These are phyloP conservation scores for Synanceia verrucosa DNA, from an alignment of 2,797 vertebrate species.

Conservation along the genomic window DNA sequence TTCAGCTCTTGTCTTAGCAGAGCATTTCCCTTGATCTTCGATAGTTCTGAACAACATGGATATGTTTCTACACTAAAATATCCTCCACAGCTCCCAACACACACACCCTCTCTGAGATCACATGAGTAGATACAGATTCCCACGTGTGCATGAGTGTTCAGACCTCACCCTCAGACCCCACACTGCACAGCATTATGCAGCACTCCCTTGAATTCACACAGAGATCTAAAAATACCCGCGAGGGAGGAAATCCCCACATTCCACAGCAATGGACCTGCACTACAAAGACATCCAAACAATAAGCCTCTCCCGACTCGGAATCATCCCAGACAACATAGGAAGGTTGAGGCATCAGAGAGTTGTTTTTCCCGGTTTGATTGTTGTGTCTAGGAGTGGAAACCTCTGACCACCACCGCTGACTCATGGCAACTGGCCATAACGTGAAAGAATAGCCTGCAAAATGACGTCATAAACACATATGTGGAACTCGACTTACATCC, in stretches of 20 bases:
- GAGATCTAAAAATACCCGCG: slow-evolving; percentile 80
- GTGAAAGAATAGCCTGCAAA: slow-evolving; percentile 69
- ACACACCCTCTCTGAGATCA: slow-evolving; percentile 37
- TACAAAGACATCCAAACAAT: slow-evolving; percentile 85
- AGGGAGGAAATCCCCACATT: slow-evolving; percentile 81
- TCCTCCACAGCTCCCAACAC: neutral
- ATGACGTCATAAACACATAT: slow-evolving; percentile 70
- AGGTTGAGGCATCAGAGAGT: slow-evolving; percentile 77
- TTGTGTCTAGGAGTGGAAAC: slow-evolving; percentile 85
- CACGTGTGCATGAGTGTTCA: slow-evolving; percentile 58
- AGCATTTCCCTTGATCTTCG: slow-evolving; percentile 1
- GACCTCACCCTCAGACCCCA: slow-evolving; percentile 68
- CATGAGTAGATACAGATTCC: slow-evolving; percentile 57
- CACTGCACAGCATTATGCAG: slow-evolving; percentile 63
- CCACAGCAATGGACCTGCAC: slow-evolving; percentile 72
- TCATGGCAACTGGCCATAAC: slow-evolving; percentile 77
- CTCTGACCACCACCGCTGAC: slow-evolving; percentile 72
- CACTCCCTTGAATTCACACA: slow-evolving; percentile 75
- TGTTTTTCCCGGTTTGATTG: slow-evolving; percentile 79
- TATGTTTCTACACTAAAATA: slow-evolving; percentile 8
- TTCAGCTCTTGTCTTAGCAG: neutral
- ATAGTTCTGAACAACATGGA: neutral
- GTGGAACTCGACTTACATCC: slow-evolving; percentile 34
- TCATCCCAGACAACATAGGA: slow-evolving; percentile 85
- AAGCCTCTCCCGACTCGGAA: slow-evolving; percentile 79